Percentiles rank a stretch among this genome's conserved stretches.
Conservation (phyloP, 2,888 invertebrate genomes). For the Oconnorella tubifera region DNA sequence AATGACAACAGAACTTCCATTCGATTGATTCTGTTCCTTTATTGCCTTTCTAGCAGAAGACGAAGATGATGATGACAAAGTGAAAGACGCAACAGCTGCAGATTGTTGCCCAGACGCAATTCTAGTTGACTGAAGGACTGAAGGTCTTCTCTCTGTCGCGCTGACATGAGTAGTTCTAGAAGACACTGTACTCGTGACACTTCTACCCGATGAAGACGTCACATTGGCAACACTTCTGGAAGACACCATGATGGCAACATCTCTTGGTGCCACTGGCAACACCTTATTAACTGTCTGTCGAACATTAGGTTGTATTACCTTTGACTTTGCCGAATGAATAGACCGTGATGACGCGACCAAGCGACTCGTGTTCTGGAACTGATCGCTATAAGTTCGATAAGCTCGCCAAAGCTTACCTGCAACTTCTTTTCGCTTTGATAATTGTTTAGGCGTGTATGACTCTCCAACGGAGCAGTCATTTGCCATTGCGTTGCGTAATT, state of each 20-base stretch:
- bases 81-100: neutral
- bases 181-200: neutral
- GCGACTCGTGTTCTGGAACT: slow-evolving; percentile 8
- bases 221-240: neutral
- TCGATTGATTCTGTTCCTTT: too few species aligned
- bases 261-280: neutral
- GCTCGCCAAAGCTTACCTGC: slow-evolving; percentile 21
- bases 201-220: neutral
- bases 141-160: neutral
- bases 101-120: neutral
- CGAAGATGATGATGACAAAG: neutral
- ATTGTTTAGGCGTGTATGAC: neutral
- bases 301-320: neutral
- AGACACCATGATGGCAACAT: neutral
- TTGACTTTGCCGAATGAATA: neutral
- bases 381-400: slow-evolving; percentile 19
- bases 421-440: slow-evolving; percentile 5
- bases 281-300: neutral
- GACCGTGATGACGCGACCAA: neutral
- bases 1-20: slow-evolving; percentile 15
- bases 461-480: neutral
- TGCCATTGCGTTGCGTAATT: slow-evolving; percentile 11
- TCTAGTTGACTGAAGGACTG: neutral
- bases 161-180: neutral
- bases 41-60: neutral